Conservation (phyloP, 2,113 vertebrate genomes). For the Piprites chloris region DNA sequence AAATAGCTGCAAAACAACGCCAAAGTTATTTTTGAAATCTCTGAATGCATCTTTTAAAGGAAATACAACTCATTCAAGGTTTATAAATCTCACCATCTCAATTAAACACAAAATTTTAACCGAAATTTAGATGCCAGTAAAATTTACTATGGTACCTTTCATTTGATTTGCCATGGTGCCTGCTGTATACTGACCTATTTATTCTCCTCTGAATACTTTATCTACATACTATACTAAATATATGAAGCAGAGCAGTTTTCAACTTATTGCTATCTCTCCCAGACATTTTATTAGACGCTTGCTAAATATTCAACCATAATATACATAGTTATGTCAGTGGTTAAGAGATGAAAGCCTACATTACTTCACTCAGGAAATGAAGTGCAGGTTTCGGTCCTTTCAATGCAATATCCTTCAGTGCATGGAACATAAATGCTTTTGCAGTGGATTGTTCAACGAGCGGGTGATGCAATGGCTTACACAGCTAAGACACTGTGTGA, state of each 20-base stretch:
- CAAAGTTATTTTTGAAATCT: background rate
- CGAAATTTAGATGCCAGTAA: background rate
- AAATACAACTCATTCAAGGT: background rate
- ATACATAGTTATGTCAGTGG: slow-evolving; percentile 39
- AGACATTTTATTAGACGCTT: slow-evolving; percentile 18
- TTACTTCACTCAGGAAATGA: slow-evolving; percentile 48
- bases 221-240: background rate
- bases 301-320: slow-evolving; percentile 34
- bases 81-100: background rate
- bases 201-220: background rate
- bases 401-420: slow-evolving; percentile 46
- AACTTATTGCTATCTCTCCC: background rate
- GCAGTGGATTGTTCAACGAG: slow-evolving; percentile 35
- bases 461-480: slow-evolving; percentile 33
- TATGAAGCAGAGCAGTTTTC: background rate
- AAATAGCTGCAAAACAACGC: background rate
- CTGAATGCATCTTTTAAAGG: background rate
- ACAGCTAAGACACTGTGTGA: background rate
- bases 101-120: background rate
- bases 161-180: background rate
- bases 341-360: slow-evolving; percentile 53
- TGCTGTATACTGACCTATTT: background rate
- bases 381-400: slow-evolving; percentile 42
- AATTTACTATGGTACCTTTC: background rate
- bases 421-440: slow-evolving; percentile 31